These are phyloP conservation scores for Mesorhabditis sp. DNA, from an alignment of 2,888 invertebrate genomes.

Conservation along the genomic window DNA sequence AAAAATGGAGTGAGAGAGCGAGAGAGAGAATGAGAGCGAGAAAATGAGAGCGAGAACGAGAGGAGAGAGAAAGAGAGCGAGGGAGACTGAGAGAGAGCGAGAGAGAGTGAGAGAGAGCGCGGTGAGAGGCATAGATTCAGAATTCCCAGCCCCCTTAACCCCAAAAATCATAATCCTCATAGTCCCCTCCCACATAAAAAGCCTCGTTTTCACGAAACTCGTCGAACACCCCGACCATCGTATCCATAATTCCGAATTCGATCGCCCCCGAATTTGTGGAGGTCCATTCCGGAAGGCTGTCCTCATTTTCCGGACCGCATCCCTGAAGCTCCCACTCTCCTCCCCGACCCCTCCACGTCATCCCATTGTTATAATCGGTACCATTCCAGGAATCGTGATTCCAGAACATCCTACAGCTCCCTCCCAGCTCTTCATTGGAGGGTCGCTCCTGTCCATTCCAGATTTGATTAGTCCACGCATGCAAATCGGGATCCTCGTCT, in stretches of 20 bases:
- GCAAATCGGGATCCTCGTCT: neutral
- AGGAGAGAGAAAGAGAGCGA: too few species aligned
- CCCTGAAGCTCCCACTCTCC: conserved; percentile 8
- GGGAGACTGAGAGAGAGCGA: too few species aligned
- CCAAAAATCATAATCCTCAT: too few species aligned
- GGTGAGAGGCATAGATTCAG: too few species aligned
- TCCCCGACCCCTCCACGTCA: conserved; percentile 28
- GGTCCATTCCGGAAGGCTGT: conserved; percentile 15
- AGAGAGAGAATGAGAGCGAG: too few species aligned
- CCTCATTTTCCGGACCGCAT: conserved; percentile 9
- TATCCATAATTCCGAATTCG: conserved; percentile 6
- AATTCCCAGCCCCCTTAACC: too few species aligned
- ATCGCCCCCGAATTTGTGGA: conserved; percentile 20
- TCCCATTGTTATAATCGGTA: conserved; percentile 24
- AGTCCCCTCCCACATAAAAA: too few species aligned
- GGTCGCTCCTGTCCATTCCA: conserved; percentile 40
- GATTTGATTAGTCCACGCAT: conserved; percentile 27
- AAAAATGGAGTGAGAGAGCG: too few species aligned
- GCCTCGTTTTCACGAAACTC: neutral
- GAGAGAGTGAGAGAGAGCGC: too few species aligned
- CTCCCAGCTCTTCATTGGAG: conserved; percentile 23
- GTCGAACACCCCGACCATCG: conserved; percentile 16
- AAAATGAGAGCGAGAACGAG: too few species aligned
- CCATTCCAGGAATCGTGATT: conserved; percentile 35
- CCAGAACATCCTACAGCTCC: conserved; percentile 28